Evolutionary conservation across 2,888 invertebrate genomes (phyloP).

Genomic region (Mesorhabditis belari): DNA sequence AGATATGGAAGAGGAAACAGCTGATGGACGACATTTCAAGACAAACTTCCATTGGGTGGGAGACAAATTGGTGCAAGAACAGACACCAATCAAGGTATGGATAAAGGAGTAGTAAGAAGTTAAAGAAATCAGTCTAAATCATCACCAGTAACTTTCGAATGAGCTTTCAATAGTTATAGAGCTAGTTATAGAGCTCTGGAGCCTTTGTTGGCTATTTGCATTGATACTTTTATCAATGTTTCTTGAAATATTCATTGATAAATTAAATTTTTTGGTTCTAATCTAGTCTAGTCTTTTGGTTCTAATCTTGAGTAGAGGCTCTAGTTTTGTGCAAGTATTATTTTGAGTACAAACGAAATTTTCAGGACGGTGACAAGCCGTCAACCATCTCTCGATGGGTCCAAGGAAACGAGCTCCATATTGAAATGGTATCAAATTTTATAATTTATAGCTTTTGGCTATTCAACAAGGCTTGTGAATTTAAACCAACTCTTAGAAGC

Average conservation of each 20-base stretch:
- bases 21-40: conserved; percentile 34
- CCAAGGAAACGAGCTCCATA: conserved; percentile 25
- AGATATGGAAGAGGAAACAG: conserved; percentile 39
- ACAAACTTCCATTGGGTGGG: conserved; percentile 21
- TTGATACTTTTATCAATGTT: no score
- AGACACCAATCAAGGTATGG: conserved; percentile 25
- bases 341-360: neutral
- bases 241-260: no score
- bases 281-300: no score
- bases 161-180: no score
- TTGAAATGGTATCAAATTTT: neutral
- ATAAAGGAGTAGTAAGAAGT: neutral
- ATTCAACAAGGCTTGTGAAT: no score
- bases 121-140: neutral
- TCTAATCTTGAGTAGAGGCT: neutral
- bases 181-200: no score
- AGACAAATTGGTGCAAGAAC: conserved; percentile 32
- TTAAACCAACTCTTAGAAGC: no score
- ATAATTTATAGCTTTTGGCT: no score
- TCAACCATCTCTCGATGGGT: conserved; percentile 28
- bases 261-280: no score
- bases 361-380: conserved; percentile 21
- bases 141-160: no score
- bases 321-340: neutral
- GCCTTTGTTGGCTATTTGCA: no score